Conservation (phyloP, 2,888 invertebrate species). For the Labia minor region DNA sequence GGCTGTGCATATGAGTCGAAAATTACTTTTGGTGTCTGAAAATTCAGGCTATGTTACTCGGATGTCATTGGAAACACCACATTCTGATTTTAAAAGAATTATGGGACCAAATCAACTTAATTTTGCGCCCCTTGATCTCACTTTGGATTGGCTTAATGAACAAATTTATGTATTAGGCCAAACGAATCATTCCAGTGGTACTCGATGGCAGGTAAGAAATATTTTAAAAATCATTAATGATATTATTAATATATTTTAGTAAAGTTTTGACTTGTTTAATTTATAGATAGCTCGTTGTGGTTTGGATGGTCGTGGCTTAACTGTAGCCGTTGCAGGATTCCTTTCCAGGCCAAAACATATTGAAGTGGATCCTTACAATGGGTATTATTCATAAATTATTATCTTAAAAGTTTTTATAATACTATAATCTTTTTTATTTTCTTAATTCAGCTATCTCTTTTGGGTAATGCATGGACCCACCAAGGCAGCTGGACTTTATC, state of each 20-base stretch:
- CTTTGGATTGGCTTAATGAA: constrained; percentile 82
- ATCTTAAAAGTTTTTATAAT: background rate
- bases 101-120: constrained; percentile 47
- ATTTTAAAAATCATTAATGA: no score
- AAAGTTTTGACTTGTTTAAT: constrained; percentile 28
- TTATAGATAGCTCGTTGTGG: constrained; percentile 67
- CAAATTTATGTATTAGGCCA: constrained; percentile 73
- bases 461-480: constrained; percentile 49
- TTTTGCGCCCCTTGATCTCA: constrained; percentile 57
- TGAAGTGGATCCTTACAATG: constrained; percentile 86
- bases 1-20: constrained; percentile 57
- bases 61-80: constrained; percentile 33
- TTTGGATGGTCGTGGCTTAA: constrained; percentile 58
- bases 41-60: constrained; percentile 53
- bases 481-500: constrained; percentile 54
- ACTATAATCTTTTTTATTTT: background rate
- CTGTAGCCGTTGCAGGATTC: constrained; percentile 59
- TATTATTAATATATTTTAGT: constrained; percentile 17
- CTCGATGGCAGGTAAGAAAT: constrained; percentile 22
- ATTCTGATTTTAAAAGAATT: constrained; percentile 35
- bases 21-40: constrained; percentile 67
- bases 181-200: constrained; percentile 42
- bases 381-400: constrained; percentile 41
- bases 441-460: constrained; percentile 58
- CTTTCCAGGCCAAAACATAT: constrained; percentile 62